A percentile compares a stretch with the other conserved stretches of the same genome.
Evolutionary conservation across 2,888 invertebrate species (phyloP).

Genomic region (Lasioglossum lativentre): DNA sequence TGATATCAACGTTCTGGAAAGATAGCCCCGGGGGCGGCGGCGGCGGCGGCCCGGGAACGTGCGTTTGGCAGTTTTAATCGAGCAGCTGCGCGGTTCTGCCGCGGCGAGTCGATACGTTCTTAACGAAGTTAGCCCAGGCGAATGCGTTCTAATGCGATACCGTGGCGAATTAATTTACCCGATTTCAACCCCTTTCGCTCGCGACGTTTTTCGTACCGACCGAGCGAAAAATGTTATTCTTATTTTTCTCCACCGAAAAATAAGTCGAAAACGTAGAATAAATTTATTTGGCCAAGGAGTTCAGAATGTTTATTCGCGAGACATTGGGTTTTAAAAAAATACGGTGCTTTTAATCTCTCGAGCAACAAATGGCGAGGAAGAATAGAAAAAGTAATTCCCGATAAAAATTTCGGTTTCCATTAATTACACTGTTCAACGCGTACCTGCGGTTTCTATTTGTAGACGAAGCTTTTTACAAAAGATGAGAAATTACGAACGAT

Average conservation of each 20-base stretch:
- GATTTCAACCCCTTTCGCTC: background rate
- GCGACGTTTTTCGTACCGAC: background rate
- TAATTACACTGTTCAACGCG: background rate
- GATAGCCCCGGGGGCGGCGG: conserved; percentile 50
- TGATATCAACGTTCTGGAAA: conserved; percentile 42
- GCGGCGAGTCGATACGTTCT: conserved; percentile 46
- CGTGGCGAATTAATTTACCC: conserved; percentile 41
- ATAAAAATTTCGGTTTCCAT: background rate
- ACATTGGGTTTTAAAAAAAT: background rate
- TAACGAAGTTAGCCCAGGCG: conserved; percentile 45
- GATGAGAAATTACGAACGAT: background rate
- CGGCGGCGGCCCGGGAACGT: conserved; percentile 37
- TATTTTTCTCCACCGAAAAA: background rate
- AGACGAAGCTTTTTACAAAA: background rate
- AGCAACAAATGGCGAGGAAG: too few species aligned
- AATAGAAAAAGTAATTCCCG: background rate
- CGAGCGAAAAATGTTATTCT: background rate
- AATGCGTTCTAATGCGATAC: conserved; percentile 14
- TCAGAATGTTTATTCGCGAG: too few species aligned
- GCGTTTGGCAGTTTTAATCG: conserved; percentile 56
- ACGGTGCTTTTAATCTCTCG: too few species aligned
- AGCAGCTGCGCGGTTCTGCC: conserved; percentile 52
- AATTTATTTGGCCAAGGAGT: background rate
- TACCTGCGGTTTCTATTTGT: background rate
- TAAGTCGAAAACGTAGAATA: background rate